A percentile compares a stretch with the other conserved stretches of the same genome.
These are phyloP conservation scores for Drosophila jambulina DNA, from an alignment of 1,140 invertebrate genomes.

Conservation along the genomic window DNA sequence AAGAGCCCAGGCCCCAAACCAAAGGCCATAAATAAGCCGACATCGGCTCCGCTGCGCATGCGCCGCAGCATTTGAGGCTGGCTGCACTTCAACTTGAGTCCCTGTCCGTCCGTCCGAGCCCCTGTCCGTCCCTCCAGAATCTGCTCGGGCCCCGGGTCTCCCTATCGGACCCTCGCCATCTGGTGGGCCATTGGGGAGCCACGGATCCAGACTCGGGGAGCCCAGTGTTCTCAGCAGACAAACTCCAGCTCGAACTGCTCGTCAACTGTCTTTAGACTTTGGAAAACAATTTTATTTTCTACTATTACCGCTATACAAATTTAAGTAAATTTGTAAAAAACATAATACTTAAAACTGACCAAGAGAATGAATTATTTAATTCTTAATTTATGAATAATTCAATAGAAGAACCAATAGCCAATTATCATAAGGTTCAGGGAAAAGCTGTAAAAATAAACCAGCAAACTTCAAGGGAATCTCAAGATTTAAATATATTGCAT, in stretches of 20 bases:
- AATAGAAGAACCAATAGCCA: no score
- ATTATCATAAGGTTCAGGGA: no score
- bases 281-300: not conserved
- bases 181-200: conserved; percentile 39
- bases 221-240: not conserved
- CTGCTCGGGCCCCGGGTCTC: not conserved
- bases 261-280: not conserved
- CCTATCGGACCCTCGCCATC: conserved; percentile 22
- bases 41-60: conserved; percentile 62
- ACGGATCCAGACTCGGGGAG: conserved; percentile 1
- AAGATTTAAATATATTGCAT: no score
- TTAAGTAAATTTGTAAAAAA: no score
- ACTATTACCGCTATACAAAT: not conserved
- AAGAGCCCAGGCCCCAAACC: conserved; percentile 42
- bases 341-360: no score
- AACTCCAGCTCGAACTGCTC: no score
- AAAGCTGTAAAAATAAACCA: no score
- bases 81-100: conserved; percentile 75
- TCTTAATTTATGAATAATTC: no score
- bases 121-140: conserved; percentile 22
- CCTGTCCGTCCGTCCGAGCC: conserved; percentile 21
- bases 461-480: no score
- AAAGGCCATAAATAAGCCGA: conserved; percentile 79
- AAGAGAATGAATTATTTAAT: no score
- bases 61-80: conserved; percentile 67